These are phyloP conservation scores for Pelecanus crispus DNA, from an alignment of 2,113 vertebrate genomes.

Conservation along the genomic window DNA sequence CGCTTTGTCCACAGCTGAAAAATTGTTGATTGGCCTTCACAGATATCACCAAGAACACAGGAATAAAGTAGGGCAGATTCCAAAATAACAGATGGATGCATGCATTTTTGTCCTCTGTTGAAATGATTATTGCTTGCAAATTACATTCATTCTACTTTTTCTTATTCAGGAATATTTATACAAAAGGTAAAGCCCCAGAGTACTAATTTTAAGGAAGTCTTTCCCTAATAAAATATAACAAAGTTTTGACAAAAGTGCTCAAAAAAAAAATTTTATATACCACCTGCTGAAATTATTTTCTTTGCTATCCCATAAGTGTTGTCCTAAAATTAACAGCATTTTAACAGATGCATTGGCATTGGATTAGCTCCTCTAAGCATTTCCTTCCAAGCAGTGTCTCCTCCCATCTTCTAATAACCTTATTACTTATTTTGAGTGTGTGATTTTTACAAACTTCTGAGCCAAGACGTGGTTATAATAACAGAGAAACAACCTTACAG, in stretches of 20 bases:
- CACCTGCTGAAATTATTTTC: background rate
- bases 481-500: background rate
- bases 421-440: constrained; percentile 23
- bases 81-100: background rate
- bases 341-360: background rate
- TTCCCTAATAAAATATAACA: background rate
- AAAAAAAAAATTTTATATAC: background rate
- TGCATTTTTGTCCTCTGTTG: background rate
- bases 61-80: background rate
- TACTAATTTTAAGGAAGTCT: background rate
- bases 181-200: background rate
- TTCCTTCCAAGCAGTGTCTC: background rate
- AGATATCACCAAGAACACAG: background rate
- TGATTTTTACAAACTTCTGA: background rate
- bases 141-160: background rate
- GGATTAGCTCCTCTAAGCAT: background rate
- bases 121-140: background rate
- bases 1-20: background rate
- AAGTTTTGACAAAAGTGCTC: background rate
- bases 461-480: background rate
- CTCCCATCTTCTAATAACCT: constrained; percentile 2
- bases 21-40: background rate
- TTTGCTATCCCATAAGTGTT: background rate
- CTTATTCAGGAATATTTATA: background rate
- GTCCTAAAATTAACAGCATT: constrained; percentile 3